Conservation (phyloP, 2,797 vertebrate species). For the Darevskia mixta region DNA sequence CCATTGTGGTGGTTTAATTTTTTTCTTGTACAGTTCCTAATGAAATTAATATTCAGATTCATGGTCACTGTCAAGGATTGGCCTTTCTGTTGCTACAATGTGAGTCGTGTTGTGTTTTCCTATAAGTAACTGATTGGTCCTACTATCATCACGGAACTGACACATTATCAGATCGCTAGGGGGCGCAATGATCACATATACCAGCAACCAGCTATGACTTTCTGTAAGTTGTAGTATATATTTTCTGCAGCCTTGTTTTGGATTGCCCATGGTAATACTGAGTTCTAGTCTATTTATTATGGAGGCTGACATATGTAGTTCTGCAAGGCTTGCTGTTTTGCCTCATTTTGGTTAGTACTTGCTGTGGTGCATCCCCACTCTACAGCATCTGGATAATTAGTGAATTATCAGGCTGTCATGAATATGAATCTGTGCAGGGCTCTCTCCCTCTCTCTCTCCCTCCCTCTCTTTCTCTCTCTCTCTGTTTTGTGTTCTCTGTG, state of each 20-base stretch:
- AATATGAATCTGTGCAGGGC: slow-evolving; percentile 32
- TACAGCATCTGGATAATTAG: slow-evolving; percentile 26
- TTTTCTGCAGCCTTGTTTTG: not conserved
- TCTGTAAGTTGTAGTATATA: not conserved
- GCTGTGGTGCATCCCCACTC: not conserved
- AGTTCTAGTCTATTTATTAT: slow-evolving; percentile 4
- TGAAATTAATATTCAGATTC: not conserved
- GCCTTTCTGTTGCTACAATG: not conserved
- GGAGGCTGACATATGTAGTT: not conserved
- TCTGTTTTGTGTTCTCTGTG: not conserved
- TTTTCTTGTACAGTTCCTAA: not conserved
- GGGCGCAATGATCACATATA: not conserved
- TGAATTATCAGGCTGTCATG: slow-evolving; percentile 30
- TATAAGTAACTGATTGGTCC: not conserved
- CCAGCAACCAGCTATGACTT: not conserved
- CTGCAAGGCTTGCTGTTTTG: slow-evolving; percentile 11
- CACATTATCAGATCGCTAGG: slow-evolving; percentile 7
- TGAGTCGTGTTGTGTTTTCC: not conserved
- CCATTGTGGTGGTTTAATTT: not conserved
- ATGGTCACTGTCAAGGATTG: not conserved
- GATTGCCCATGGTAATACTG: slow-evolving; percentile 2
- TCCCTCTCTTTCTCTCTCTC: slow-evolving; percentile 8
- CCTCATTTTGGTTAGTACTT: not conserved
- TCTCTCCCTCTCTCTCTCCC: slow-evolving; percentile 5
- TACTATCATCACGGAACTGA: too few species aligned